Evolutionary conservation across 2,113 vertebrate species (phyloP).

Genomic region (Egretta garzetta): DNA sequence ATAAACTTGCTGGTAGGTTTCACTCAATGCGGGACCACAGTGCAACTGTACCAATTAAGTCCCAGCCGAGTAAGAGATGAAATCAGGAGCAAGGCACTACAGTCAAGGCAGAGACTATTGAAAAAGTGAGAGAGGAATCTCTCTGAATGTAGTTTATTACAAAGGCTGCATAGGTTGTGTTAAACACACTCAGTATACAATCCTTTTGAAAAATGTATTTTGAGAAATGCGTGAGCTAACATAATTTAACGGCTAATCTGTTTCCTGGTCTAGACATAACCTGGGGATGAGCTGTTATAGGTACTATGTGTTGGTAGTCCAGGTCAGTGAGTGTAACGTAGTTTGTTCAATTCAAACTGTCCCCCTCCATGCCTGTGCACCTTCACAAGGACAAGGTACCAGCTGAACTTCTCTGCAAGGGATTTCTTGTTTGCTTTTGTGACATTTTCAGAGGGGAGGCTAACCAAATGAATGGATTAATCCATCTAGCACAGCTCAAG

Average conservation of each 20-base stretch:
- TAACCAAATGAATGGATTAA: too few species aligned
- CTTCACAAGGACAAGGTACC: too few species aligned
- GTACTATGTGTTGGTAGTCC: too few species aligned
- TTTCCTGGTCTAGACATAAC: too few species aligned
- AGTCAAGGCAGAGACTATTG: not conserved
- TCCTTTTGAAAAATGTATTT: not conserved
- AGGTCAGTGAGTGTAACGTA: not conserved
- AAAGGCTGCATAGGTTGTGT: not conserved
- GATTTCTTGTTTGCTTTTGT: too few species aligned
- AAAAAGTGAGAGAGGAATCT: not conserved
- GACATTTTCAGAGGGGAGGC: too few species aligned
- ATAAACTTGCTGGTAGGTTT: not conserved
- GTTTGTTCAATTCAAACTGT: too few species aligned
- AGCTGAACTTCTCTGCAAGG: too few species aligned
- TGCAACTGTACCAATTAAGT: not conserved
- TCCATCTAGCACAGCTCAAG: too few species aligned
- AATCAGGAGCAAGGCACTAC: not conserved
- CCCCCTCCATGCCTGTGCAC: too few species aligned
- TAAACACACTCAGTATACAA: not conserved
- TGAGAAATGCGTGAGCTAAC: not conserved
- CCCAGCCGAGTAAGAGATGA: not conserved
- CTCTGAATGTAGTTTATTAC: not conserved
- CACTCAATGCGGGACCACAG: not conserved
- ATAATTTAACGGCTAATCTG: not conserved
- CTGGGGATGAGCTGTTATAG: too few species aligned